These are phyloP conservation scores for Acomys russatus DNA, from an alignment of 2,797 vertebrate genomes.

Conservation along the genomic window DNA sequence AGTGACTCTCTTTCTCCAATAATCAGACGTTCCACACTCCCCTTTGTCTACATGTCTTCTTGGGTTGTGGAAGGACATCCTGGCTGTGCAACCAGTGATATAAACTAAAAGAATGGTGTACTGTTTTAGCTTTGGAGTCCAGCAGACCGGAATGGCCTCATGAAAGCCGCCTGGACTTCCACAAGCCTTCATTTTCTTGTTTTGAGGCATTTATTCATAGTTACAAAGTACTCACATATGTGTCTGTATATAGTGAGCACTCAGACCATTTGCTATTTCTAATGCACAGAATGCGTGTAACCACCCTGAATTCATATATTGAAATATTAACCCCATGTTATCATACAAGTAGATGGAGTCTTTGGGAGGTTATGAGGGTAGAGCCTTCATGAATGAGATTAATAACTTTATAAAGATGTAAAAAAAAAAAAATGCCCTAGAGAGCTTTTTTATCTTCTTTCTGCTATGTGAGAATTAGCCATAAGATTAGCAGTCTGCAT, in stretches of 20 bases:
- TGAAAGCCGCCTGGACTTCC: neutral
- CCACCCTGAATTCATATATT: neutral
- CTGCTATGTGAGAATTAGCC: neutral
- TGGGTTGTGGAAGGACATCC: neutral
- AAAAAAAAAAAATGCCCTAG: neutral
- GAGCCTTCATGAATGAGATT: neutral
- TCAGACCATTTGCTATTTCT: neutral
- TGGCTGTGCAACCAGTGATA: neutral
- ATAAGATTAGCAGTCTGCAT: neutral
- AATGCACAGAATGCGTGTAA: neutral
- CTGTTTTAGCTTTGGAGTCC: conserved; percentile 5
- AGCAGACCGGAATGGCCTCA: neutral
- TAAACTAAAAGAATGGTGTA: neutral
- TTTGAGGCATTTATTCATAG: neutral
- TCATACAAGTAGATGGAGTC: neutral
- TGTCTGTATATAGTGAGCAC: neutral
- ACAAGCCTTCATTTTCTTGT: neutral
- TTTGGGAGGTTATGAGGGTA: neutral
- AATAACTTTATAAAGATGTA: neutral
- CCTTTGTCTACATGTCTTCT: neutral
- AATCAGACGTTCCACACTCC: neutral
- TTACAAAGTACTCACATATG: neutral
- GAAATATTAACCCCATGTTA: neutral
- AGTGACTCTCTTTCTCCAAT: neutral
- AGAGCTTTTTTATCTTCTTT: neutral